Percentiles rank a stretch among this genome's conserved stretches.
phyloP scores from a whole-genome alignment of 2,113 vertebrate genomes.

The Pelecanoides urinatrix region DNA sequence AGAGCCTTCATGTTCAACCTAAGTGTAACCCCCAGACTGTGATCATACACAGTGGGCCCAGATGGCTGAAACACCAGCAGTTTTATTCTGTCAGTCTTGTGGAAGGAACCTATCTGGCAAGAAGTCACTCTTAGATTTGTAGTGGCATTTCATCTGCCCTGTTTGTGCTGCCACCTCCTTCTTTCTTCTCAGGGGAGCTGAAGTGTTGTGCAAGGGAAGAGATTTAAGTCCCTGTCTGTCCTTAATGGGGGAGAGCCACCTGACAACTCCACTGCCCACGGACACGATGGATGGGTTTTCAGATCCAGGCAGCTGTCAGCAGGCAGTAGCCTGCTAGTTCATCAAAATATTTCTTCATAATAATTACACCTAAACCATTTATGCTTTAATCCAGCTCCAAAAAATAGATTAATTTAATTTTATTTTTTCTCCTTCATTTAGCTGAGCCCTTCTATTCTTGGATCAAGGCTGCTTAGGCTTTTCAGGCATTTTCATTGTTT shows the following conservation, averaged over 20 bases:
- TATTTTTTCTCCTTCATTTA: background rate
- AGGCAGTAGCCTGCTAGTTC: background rate
- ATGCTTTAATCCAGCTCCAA: background rate
- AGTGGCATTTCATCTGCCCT: background rate
- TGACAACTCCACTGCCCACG: fast-evolving
- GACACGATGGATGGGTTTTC: fast-evolving
- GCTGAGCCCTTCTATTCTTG: background rate
- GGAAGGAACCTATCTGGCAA: background rate
- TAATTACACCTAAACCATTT: background rate
- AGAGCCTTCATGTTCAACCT: background rate
- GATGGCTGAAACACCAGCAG: background rate
- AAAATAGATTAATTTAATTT: background rate
- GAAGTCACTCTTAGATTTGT: background rate
- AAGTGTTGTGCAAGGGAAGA: background rate
- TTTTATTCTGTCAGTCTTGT: background rate
- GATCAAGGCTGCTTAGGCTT: background rate
- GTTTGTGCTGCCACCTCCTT: background rate
- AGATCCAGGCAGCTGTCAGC: background rate
- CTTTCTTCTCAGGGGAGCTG: background rate
- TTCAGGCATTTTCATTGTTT: background rate
- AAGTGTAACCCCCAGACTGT: background rate
- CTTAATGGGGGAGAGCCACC: background rate
- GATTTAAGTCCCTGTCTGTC: background rate
- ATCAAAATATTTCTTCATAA: background rate
- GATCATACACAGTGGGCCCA: background rate